These are phyloP conservation scores for Onychomys leucogaster DNA, from an alignment of 2,797 vertebrate species.

Conservation along the genomic window DNA sequence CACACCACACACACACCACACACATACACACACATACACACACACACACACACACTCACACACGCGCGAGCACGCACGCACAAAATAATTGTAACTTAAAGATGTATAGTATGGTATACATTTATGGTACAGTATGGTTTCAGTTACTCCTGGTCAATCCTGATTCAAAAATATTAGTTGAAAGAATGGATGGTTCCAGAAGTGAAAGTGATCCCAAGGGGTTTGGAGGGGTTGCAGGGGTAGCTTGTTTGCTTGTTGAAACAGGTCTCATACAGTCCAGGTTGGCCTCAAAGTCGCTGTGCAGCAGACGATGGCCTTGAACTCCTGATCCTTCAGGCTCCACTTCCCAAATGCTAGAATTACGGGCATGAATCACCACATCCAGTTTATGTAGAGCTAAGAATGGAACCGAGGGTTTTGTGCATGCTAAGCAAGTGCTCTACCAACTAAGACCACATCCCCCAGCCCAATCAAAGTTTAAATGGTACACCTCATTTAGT, in stretches of 20 bases:
- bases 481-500: no score
- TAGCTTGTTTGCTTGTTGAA: neutral
- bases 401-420: neutral
- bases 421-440: neutral
- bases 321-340: neutral
- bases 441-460: neutral
- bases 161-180: neutral
- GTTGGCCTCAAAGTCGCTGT: neutral
- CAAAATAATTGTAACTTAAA: neutral
- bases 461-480: neutral
- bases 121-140: neutral
- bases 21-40: neutral
- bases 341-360: neutral
- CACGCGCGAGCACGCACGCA: no score
- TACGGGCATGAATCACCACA: neutral
- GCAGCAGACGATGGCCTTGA: neutral
- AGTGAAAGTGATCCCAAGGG: neutral
- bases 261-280: neutral
- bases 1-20: neutral
- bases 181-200: neutral
- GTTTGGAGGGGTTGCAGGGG: neutral
- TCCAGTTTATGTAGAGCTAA: neutral
- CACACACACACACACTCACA: neutral
- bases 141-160: neutral
- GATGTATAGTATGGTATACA: neutral